A percentile compares a stretch with the other conserved stretches of the same genome.
Evolutionary conservation across 2,797 vertebrate species (phyloP).

Genomic region (Anniella stebbinsi): DNA sequence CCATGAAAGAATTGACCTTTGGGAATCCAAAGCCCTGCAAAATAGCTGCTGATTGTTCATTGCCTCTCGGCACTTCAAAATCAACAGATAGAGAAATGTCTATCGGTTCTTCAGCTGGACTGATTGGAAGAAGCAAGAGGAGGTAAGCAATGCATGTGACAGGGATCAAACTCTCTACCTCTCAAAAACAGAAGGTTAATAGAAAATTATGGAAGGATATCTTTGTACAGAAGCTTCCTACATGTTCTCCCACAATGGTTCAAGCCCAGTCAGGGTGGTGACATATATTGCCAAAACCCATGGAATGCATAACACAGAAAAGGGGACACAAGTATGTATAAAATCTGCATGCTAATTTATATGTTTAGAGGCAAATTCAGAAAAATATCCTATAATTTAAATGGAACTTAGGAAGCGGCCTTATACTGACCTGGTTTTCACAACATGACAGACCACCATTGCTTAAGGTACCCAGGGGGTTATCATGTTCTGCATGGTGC

Average conservation of each 20-base stretch:
- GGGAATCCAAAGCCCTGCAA: background rate
- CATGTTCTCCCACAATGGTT: background rate
- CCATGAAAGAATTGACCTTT: background rate
- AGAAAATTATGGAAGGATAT: background rate
- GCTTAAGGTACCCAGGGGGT: no score
- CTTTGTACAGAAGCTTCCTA: background rate
- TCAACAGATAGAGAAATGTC: background rate
- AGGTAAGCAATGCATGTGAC: background rate
- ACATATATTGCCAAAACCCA: background rate
- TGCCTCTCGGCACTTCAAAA: background rate
- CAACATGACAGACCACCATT: no score
- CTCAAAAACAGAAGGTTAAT: background rate
- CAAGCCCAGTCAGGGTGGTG: background rate
- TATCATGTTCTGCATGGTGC: no score
- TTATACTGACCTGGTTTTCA: no score
- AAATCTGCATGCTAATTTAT: background rate
- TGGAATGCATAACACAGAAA: background rate
- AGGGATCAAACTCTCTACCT: background rate
- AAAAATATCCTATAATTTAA: no score
- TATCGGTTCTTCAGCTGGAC: background rate
- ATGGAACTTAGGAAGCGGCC: no score
- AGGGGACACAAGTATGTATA: background rate
- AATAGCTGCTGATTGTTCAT: background rate
- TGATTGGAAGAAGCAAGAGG: background rate
- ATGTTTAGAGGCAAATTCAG: no score